These are phyloP conservation scores for Bubalus kerabau DNA, from an alignment of 2,113 vertebrate genomes.

Conservation along the genomic window DNA sequence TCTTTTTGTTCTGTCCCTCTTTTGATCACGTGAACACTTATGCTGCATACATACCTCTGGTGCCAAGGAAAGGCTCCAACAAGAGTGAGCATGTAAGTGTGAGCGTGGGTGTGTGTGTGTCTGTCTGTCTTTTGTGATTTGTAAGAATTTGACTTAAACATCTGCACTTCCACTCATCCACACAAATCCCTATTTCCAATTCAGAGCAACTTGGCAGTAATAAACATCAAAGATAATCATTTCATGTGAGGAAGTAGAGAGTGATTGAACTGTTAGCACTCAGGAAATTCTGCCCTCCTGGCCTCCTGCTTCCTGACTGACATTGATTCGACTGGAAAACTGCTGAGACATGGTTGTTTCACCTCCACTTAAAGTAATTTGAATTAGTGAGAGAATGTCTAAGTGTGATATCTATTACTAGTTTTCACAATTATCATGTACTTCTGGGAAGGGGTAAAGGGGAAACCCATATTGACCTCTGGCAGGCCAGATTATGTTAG, in stretches of 20 bases:
- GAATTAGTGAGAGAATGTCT: slow-evolving; percentile 37
- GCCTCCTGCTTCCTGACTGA: slow-evolving; percentile 44
- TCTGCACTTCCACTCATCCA: neutral
- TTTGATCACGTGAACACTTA: neutral
- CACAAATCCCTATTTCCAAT: neutral
- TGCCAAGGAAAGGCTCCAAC: neutral
- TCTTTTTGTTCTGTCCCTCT: neutral
- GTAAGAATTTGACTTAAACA: neutral
- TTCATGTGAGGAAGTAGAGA: slow-evolving; percentile 28
- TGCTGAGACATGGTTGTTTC: slow-evolving; percentile 22
- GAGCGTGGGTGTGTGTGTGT: neutral
- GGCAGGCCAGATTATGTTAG: neutral
- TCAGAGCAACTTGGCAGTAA: slow-evolving; percentile 25
- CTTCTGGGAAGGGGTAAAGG: slow-evolving; percentile 26
- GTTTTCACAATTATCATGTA: slow-evolving; percentile 44
- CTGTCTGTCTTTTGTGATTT: neutral
- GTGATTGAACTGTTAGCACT: slow-evolving; percentile 50
- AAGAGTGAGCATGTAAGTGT: neutral
- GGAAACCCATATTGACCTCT: neutral
- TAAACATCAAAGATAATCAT: slow-evolving; percentile 30
- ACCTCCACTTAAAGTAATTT: slow-evolving; percentile 61
- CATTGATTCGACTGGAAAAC: slow-evolving; percentile 56
- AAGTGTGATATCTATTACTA: neutral
- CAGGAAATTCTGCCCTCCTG: slow-evolving; percentile 33
- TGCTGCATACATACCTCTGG: neutral